These are phyloP conservation scores for Premnoplex brunnescens DNA, from an alignment of 2,797 vertebrate genomes.

Conservation along the genomic window DNA sequence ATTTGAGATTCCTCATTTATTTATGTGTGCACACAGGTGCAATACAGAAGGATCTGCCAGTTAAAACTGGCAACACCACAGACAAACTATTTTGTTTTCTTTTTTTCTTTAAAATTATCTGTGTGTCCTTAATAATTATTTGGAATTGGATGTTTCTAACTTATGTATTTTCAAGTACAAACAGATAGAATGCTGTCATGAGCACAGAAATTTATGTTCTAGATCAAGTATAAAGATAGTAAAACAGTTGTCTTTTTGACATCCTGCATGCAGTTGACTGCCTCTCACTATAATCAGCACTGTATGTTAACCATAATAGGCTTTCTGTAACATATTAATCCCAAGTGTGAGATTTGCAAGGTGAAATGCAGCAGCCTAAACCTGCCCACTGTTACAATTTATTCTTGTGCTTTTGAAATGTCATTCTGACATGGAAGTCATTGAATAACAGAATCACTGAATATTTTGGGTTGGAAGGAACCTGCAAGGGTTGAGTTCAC, in stretches of 20 bases:
- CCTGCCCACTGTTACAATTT: neutral
- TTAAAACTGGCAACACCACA: neutral
- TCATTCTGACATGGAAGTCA: neutral
- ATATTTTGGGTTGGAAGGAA: neutral
- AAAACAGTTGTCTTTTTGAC: neutral
- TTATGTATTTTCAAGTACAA: neutral
- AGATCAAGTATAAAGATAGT: neutral
- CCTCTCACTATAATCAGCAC: neutral
- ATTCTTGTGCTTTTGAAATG: neutral
- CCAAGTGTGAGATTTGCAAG: neutral
- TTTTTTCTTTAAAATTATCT: neutral
- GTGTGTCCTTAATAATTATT: neutral
- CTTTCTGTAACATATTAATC: neutral
- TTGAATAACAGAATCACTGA: neutral
- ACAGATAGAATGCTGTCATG: neutral
- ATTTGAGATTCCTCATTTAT: neutral
- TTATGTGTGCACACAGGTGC: neutral
- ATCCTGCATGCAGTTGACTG: neutral
- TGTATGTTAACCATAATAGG: neutral
- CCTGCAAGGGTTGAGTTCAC: rapidly evolving
- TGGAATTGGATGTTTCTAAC: neutral
- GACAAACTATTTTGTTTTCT: neutral
- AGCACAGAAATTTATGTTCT: neutral
- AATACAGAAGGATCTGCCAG: neutral
- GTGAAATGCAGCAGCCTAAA: neutral